Conservation (phyloP, 2,797 vertebrate species). For the Halcyon badia region DNA sequence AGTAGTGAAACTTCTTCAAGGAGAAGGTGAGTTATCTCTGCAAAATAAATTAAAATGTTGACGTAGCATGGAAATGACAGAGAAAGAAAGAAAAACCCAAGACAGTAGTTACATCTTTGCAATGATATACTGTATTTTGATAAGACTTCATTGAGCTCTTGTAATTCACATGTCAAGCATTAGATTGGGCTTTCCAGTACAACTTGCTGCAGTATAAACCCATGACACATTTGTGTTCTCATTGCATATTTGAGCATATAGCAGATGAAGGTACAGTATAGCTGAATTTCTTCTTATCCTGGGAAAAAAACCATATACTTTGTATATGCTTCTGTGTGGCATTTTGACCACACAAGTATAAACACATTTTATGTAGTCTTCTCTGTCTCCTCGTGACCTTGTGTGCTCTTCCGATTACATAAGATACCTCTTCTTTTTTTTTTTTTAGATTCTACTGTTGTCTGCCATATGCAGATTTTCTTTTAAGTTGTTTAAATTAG, state of each 20-base stretch:
- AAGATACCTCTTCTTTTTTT: not conserved
- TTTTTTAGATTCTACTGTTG: not conserved
- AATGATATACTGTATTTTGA: not conserved
- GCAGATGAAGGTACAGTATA: not conserved
- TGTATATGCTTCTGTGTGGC: not conserved
- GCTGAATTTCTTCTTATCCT: not conserved
- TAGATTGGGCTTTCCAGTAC: slow-evolving; percentile 7
- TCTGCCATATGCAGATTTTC: not conserved
- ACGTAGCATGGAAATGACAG: slow-evolving; percentile 2
- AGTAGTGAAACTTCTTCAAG: slow-evolving; percentile 29
- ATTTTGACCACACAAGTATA: not conserved
- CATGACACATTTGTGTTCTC: slow-evolving; percentile 3
- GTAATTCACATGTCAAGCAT: slow-evolving; percentile 31
- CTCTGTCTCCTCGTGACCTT: not conserved
- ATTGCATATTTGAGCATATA: not conserved
- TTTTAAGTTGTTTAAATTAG: not conserved
- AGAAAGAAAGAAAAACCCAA: slow-evolving; percentile 15
- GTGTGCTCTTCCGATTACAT: not conserved
- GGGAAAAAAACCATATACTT: not conserved
- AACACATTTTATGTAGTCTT: not conserved
- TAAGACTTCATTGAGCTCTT: slow-evolving; percentile 5
- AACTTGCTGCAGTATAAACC: slow-evolving; percentile 8
- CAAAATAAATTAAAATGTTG: slow-evolving; percentile 43
- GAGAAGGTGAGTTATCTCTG: not conserved
- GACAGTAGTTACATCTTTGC: slow-evolving; percentile 9